A percentile compares a stretch with the other conserved stretches of the same genome.
phyloP scores from a whole-genome alignment of 2,888 invertebrate species.

The Eupeodes latifasciatus region DNA sequence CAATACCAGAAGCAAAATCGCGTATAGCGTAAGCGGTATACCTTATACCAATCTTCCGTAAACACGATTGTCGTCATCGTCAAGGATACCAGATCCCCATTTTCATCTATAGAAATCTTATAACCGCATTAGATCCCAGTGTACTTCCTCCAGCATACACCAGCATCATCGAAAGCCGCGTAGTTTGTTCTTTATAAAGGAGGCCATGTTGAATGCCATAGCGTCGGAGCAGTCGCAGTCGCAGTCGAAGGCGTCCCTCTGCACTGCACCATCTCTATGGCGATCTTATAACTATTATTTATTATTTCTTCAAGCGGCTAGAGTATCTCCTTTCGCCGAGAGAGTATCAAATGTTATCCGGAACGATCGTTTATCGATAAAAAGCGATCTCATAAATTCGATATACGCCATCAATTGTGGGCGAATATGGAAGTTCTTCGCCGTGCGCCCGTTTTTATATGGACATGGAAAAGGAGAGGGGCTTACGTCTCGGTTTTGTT shows the following conservation, averaged over 20 bases:
- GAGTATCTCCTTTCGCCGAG: slow-evolving; percentile 72
- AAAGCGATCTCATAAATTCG: slow-evolving; percentile 75
- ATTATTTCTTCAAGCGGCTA: slow-evolving; percentile 59
- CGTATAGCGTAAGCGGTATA: not conserved
- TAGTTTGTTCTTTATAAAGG: slow-evolving; percentile 28
- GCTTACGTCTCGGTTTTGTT: not conserved
- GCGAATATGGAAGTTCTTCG: slow-evolving; percentile 67
- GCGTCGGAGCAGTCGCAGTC: no score
- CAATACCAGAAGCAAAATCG: slow-evolving; percentile 68
- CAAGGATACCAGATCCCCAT: slow-evolving; percentile 41
- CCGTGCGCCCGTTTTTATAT: slow-evolving; percentile 1
- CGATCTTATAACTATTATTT: slow-evolving; percentile 65
- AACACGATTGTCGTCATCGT: slow-evolving; percentile 62
- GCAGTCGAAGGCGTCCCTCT: not conserved
- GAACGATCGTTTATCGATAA: slow-evolving; percentile 75
- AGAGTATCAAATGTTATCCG: slow-evolving; percentile 66
- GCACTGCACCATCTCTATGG: slow-evolving; percentile 14
- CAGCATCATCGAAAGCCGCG: not conserved
- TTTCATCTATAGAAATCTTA: not conserved
- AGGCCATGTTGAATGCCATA: slow-evolving; percentile 47
- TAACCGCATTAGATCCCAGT: slow-evolving; percentile 20
- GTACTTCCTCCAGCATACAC: slow-evolving; percentile 9
- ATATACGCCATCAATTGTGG: slow-evolving; percentile 75
- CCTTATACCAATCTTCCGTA: slow-evolving; percentile 46
- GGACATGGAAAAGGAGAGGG: not conserved